A percentile compares a stretch with the other conserved stretches of the same genome.
These are phyloP conservation scores for Phengaris alcon DNA, from an alignment of 2,888 invertebrate species.

Conservation along the genomic window DNA sequence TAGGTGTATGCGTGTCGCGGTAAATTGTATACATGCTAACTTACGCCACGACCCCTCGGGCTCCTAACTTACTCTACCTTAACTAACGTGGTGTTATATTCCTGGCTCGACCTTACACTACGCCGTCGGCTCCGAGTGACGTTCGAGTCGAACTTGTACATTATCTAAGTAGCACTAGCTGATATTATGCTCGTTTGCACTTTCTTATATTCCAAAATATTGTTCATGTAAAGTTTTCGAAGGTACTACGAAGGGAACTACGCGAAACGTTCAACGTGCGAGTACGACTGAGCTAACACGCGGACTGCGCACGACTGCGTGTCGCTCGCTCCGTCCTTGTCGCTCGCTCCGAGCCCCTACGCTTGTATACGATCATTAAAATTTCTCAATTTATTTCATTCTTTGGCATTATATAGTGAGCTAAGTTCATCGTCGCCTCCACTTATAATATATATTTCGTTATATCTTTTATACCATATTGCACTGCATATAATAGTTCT, in stretches of 20 bases:
- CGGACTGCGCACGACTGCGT: constrained; percentile 27
- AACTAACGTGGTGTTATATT: constrained; percentile 58
- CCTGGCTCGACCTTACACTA: constrained; percentile 55
- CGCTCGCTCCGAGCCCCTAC: constrained; percentile 48
- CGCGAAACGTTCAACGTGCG: constrained; percentile 34
- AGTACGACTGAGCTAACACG: not conserved
- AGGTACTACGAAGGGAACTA: constrained; percentile 58
- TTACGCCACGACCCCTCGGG: constrained; percentile 36
- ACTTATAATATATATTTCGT: constrained; percentile 45
- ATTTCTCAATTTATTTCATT: constrained; percentile 61
- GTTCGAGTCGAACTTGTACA: constrained; percentile 49
- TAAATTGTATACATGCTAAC: constrained; percentile 42
- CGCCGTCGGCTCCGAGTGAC: constrained; percentile 52
- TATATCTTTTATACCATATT: constrained; percentile 46
- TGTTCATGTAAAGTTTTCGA: constrained; percentile 59
- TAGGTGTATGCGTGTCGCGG: constrained; percentile 62
- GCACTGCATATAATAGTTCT: constrained; percentile 46
- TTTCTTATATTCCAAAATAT: constrained; percentile 47
- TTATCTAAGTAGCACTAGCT: constrained; percentile 26
- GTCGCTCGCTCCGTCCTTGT: constrained; percentile 7
- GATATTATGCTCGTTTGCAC: constrained; percentile 30
- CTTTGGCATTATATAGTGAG: constrained; percentile 78
- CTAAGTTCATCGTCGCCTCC: constrained; percentile 59
- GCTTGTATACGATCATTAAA: constrained; percentile 54
- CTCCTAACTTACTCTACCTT: constrained; percentile 31